Percentiles rank a stretch among this genome's conserved stretches.
Evolutionary conservation across 1,140 invertebrate species (phyloP).

Genomic region (Aphis gossypii): DNA sequence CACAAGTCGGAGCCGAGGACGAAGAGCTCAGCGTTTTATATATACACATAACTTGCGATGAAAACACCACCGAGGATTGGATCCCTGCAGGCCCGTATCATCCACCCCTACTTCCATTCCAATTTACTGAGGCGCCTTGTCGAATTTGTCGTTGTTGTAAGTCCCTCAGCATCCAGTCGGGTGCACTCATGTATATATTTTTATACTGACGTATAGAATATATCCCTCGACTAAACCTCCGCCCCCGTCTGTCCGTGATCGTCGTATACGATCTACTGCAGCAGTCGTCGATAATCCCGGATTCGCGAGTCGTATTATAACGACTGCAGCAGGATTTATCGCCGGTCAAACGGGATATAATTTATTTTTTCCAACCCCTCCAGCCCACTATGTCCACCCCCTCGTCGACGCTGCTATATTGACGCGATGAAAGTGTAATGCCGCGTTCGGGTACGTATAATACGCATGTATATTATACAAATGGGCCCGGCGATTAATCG

Average conservation of each 20-base stretch:
- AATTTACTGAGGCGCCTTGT: background rate
- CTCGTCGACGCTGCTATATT: background rate
- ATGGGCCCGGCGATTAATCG: background rate
- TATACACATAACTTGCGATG: background rate
- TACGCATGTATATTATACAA: background rate
- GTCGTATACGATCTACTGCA: background rate
- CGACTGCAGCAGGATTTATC: slow-evolving; percentile 25
- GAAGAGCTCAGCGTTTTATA: background rate
- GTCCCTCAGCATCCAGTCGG: background rate
- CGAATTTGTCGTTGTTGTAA: background rate
- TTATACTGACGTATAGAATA: background rate
- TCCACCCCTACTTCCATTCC: background rate
- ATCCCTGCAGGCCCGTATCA: background rate
- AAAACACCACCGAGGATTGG: background rate
- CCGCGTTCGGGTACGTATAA: background rate
- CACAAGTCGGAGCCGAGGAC: background rate
- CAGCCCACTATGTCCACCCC: background rate
- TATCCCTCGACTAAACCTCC: background rate
- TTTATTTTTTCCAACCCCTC: background rate
- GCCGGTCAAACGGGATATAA: background rate
- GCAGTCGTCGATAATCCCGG: slow-evolving; percentile 28
- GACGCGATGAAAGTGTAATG: background rate
- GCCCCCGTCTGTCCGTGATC: background rate
- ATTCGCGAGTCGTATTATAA: background rate
- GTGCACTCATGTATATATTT: background rate